A percentile compares a stretch with the other conserved stretches of the same genome.
phyloP scores from a whole-genome alignment of 2,888 invertebrate species.

The Poecilus cupreus region DNA sequence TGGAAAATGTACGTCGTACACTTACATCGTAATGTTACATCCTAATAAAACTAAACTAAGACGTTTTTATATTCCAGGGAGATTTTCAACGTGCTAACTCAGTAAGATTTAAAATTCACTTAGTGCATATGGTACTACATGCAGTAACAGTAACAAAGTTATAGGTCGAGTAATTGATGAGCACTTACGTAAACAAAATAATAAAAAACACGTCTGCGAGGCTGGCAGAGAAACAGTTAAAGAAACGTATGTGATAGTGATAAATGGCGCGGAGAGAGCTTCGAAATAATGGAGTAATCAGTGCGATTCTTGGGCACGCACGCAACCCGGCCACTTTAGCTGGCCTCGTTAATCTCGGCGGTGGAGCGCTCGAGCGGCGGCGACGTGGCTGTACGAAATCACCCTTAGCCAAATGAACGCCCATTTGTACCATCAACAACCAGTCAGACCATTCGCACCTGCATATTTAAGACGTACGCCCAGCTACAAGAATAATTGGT shows the following conservation, averaged over 20 bases:
- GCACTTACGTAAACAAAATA: conserved; percentile 51
- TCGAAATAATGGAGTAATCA: conserved; percentile 56
- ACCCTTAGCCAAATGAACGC: conserved; percentile 33
- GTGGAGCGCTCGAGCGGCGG: not conserved
- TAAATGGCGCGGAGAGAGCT: conserved; percentile 27
- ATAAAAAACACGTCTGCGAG: conserved; percentile 8
- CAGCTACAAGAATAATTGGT: no score
- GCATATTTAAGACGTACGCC: conserved; percentile 39
- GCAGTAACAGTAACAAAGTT: no score
- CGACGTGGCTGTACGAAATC: conserved; percentile 15
- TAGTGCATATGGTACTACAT: no score
- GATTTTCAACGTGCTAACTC: no score
- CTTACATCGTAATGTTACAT: no score
- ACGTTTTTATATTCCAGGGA: no score
- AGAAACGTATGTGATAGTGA: conserved; percentile 54
- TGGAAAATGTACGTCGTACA: no score
- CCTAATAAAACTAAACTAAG: no score
- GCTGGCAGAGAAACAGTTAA: conserved; percentile 4
- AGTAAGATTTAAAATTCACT: no score
- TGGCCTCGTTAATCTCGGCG: conserved; percentile 13
- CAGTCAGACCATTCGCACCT: not conserved
- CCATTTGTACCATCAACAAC: conserved; percentile 36
- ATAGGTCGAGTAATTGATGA: conserved; percentile 33
- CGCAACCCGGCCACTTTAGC: conserved; percentile 19
- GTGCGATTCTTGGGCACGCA: conserved; percentile 48